Evolutionary conservation across 1,140 invertebrate genomes (phyloP).

Genomic region (Pseudomyrmex concolor): DNA sequence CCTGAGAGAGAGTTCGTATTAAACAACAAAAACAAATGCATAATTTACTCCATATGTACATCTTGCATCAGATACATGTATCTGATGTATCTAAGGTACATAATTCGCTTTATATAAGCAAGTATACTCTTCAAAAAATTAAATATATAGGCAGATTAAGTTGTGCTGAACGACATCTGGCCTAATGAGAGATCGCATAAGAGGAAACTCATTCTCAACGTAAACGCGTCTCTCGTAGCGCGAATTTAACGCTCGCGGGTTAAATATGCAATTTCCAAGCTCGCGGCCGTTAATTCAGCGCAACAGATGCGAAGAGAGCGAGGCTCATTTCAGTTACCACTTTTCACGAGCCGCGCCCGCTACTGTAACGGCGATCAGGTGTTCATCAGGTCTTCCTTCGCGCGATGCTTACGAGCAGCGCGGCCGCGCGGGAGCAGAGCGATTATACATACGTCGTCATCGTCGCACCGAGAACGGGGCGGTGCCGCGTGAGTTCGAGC

Average conservation of each 20-base stretch:
- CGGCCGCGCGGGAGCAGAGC: neutral
- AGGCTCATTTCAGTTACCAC: conserved; percentile 69
- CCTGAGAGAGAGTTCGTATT: neutral
- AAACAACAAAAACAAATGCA: neutral
- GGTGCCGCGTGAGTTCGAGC: conserved; percentile 25
- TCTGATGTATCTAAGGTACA: neutral
- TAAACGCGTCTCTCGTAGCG: neutral
- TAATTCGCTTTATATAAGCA: too few species aligned
- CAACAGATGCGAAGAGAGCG: conserved; percentile 46
- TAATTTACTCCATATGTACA: too few species aligned
- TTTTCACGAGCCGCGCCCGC: conserved; percentile 66
- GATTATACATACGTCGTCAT: neutral
- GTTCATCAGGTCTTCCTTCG: conserved; percentile 58
- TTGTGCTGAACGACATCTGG: neutral
- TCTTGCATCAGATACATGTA: neutral
- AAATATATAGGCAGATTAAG: neutral
- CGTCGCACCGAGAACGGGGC: conserved; percentile 59
- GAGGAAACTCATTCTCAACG: conserved; percentile 18
- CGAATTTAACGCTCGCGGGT: conserved; percentile 10
- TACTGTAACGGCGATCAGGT: conserved; percentile 65
- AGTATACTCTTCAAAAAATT: neutral
- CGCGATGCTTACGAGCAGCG: conserved; percentile 52
- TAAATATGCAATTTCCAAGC: conserved; percentile 46
- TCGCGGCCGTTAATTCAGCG: conserved; percentile 64
- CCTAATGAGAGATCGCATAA: neutral